Evolutionary conservation across 2,888 invertebrate species (phyloP).

Genomic region (Sinopyrophorus schimmeli): DNA sequence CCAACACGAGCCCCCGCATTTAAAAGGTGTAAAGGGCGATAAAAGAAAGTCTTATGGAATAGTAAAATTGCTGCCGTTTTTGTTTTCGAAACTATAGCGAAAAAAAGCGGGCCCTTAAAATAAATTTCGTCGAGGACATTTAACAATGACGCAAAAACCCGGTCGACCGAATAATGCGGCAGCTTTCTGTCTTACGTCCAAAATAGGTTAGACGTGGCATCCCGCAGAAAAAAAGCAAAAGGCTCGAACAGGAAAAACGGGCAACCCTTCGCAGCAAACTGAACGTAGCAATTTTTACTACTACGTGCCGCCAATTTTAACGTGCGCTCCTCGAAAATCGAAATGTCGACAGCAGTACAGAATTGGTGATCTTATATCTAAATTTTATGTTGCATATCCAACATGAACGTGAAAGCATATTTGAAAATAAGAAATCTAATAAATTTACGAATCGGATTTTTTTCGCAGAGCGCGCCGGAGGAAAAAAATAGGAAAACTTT

Average conservation of each 20-base stretch:
- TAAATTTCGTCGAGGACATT: slow-evolving; percentile 5
- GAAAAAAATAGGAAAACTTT: slow-evolving; percentile 6
- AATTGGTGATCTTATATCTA: slow-evolving; percentile 26
- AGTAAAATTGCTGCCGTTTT: too few relatives aligned
- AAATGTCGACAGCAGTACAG: slow-evolving; percentile 27
- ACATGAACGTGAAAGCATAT: slow-evolving; percentile 19
- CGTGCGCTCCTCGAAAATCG: slow-evolving; percentile 23
- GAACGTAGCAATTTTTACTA: slow-evolving; percentile 42
- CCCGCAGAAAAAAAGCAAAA: slow-evolving; percentile 24
- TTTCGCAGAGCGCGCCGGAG: background rate
- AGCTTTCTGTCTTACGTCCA: slow-evolving; percentile 29
- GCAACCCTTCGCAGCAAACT: slow-evolving; percentile 33
- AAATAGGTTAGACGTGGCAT: slow-evolving; percentile 31
- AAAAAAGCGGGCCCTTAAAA: slow-evolving; percentile 4
- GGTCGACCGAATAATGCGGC: slow-evolving; percentile 25
- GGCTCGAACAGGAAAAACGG: slow-evolving; percentile 31
- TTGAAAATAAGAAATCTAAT: slow-evolving; percentile 27
- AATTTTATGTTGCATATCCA: slow-evolving; percentile 25
- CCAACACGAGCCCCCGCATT: too few relatives aligned
- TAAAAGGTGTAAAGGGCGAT: too few relatives aligned
- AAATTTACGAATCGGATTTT: slow-evolving; percentile 14
- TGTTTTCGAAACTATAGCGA: too few relatives aligned
- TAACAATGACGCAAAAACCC: slow-evolving; percentile 14
- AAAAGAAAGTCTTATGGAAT: too few relatives aligned
- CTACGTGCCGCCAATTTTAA: slow-evolving; percentile 39